These are phyloP conservation scores for Griposia aprilina DNA, from an alignment of 2,888 invertebrate genomes.

Conservation along the genomic window DNA sequence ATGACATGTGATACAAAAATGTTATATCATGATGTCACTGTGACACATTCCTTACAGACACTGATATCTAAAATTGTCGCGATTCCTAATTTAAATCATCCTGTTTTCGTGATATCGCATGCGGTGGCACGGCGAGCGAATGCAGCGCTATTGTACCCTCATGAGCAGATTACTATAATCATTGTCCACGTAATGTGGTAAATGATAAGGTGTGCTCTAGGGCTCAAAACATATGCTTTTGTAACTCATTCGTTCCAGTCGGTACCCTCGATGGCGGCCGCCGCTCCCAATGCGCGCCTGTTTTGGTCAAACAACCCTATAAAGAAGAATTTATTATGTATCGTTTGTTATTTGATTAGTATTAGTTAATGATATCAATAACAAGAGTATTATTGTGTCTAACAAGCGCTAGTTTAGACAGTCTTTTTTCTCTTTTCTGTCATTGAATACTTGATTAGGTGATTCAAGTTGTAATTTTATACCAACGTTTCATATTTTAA, in stretches of 20 bases:
- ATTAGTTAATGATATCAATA: conserved; percentile 27
- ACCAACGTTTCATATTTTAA: not conserved
- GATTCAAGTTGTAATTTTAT: not conserved
- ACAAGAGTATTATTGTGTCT: conserved; percentile 1
- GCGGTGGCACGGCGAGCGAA: conserved; percentile 82
- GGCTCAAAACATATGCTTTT: conserved; percentile 90
- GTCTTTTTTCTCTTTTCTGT: not conserved
- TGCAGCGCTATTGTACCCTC: conserved; percentile 86
- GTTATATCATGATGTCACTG: too few species aligned
- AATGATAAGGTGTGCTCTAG: conserved; percentile 89
- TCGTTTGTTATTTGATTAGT: conserved; percentile 24
- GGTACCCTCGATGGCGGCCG: conserved; percentile 66
- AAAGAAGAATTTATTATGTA: conserved; percentile 51
- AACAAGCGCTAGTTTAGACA: not conserved
- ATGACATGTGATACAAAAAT: too few species aligned
- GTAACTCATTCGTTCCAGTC: conserved; percentile 87
- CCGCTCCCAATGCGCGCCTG: conserved; percentile 53
- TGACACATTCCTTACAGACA: not conserved
- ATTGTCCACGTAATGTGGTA: conserved; percentile 89
- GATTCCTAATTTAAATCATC: conserved; percentile 67
- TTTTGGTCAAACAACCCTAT: conserved; percentile 75
- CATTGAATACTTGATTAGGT: not conserved
- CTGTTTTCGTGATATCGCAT: conserved; percentile 78
- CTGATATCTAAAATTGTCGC: not conserved
- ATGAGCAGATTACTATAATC: conserved; percentile 90